Evolutionary conservation across 2,113 vertebrate species (phyloP), one percentile per base, ranked within the genome.

Genomic region (Daphoenositta chrysoptera): DNA sequence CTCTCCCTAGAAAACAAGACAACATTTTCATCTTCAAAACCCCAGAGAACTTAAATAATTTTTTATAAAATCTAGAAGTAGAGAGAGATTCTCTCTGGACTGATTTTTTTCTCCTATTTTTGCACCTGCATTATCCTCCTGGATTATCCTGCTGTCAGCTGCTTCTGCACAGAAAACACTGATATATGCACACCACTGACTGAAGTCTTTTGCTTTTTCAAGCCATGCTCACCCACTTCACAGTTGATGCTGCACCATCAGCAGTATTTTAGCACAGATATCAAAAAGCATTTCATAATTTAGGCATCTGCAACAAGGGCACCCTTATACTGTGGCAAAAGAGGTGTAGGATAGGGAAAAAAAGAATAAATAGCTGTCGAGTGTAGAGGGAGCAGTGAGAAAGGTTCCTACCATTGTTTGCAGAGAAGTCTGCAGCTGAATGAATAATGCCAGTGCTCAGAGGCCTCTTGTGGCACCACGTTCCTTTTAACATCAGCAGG

Each of bases 141-240:
- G 72, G 80, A 95, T 96, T 94, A 94, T 87, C 85, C 64, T 56
- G 53, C 86, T 89, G 77, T 84, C 94, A 96, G 72, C 79, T 90
- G 69, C 72, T 71, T 72, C 80, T 84, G 44, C 80, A 89, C 27
- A 77, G 88, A 95, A 95, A 94, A 75, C 88, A 78, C 48, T 83
- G 75, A 83, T 64, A 87, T 39, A 95, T 56, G 79, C 88, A 87
- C 61, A 90, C 20, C 80, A 65, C 61, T 71, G 80, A 92, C 72
- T 84, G 56, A 86, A 83, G 39, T 12, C 20, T 85, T 66, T 70
- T 92, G 51, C 35, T 71, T 95, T 94, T 92, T 81, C 83, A 93
- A 90, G 56, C 51, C 56, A 24, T 56, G 44, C 42, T 93, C 33
- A 75, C 40, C 31, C 65, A 83, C 75, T 84, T 91, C 94, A 87